A percentile compares a stretch with the other conserved stretches of the same genome.
phyloP scores from a whole-genome alignment of 2,113 vertebrate species.

The Zapus hudsonius region DNA sequence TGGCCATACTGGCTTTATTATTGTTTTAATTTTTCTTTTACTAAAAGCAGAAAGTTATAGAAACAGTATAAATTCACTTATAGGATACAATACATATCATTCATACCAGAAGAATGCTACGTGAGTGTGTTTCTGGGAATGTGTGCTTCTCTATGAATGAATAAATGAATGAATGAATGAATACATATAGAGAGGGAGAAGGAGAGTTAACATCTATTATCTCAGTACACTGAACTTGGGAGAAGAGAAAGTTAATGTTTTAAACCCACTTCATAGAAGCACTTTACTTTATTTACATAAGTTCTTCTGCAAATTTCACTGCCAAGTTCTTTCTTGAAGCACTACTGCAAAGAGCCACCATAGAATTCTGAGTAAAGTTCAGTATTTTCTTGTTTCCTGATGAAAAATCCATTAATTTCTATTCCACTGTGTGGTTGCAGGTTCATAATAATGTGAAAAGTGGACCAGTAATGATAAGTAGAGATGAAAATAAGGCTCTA shows the following conservation, averaged over 20 bases:
- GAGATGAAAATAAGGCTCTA: slow-evolving; percentile 57
- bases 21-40: too few species aligned
- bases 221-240: slow-evolving; percentile 31
- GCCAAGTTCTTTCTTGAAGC: slow-evolving; percentile 56
- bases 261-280: slow-evolving; percentile 76
- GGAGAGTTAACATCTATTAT: slow-evolving; percentile 21
- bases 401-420: slow-evolving; percentile 75
- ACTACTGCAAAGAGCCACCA: slow-evolving; percentile 63
- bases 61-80: neutral
- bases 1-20: too few species aligned
- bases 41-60: neutral
- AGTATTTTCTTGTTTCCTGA: slow-evolving; percentile 43
- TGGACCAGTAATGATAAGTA: slow-evolving; percentile 50
- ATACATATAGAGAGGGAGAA: neutral
- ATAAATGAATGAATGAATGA: neutral
- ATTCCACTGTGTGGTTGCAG: slow-evolving; percentile 58
- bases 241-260: slow-evolving; percentile 66
- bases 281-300: slow-evolving; percentile 75
- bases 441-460: slow-evolving; percentile 68
- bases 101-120: fast-evolving
- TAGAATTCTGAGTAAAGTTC: slow-evolving; percentile 81
- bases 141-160: neutral
- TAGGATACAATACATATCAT: neutral
- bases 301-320: slow-evolving; percentile 79
- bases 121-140: neutral